Evolutionary conservation across 2,113 vertebrate species (phyloP).

Genomic region (Galeopterus variegatus): DNA sequence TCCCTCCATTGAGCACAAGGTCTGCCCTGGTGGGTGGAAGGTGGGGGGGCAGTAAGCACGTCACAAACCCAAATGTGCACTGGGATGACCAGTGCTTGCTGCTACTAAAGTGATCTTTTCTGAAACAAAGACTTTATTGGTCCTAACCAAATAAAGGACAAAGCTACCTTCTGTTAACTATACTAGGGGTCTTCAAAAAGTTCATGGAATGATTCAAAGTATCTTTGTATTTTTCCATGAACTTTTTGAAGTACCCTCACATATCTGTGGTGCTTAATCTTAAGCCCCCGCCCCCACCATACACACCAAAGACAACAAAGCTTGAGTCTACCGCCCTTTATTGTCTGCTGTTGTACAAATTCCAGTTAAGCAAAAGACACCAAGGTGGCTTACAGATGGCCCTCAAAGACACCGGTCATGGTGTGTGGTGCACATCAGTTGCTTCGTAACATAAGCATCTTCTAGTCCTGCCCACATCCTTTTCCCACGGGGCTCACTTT

Average conservation of each 20-base stretch:
- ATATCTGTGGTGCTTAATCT: fast-evolving
- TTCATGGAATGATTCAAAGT: no score
- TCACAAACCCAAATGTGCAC: neutral
- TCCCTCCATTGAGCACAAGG: neutral
- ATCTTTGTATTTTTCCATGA: no score
- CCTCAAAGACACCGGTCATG: neutral
- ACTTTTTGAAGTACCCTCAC: no score
- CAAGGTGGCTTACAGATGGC: neutral
- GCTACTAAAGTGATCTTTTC: neutral
- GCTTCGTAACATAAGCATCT: neutral
- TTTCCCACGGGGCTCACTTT: no score
- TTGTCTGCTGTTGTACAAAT: neutral
- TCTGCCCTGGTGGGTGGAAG: neutral
- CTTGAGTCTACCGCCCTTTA: neutral
- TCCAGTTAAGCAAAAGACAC: neutral
- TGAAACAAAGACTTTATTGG: neutral
- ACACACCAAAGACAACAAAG: neutral
- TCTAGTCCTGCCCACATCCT: neutral
- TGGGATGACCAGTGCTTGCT: neutral
- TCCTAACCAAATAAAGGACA: neutral
- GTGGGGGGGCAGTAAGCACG: neutral
- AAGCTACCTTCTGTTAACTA: neutral
- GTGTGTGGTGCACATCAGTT: neutral
- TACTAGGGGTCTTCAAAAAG: no score
- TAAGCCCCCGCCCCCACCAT: neutral